These are phyloP conservation scores for Drosophila histrio DNA, from an alignment of 2,888 invertebrate species.

Conservation along the genomic window DNA sequence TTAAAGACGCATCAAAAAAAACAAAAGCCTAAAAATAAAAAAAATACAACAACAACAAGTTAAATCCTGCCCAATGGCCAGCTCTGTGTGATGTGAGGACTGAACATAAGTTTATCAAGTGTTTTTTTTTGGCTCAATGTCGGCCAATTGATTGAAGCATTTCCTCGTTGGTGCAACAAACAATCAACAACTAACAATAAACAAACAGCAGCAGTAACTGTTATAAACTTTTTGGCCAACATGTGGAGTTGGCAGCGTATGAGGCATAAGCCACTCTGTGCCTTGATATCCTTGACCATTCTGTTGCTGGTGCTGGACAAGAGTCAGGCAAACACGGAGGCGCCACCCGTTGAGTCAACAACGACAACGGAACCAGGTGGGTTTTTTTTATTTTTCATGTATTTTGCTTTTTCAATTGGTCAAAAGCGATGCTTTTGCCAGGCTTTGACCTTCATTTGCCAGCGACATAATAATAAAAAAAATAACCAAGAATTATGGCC, in stretches of 20 bases:
- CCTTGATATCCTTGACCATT: constrained; percentile 75
- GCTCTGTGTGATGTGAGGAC: constrained; percentile 5
- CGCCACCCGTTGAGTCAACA: constrained; percentile 61
- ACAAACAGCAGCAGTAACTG: constrained; percentile 11
- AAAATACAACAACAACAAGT: constrained; percentile 8
- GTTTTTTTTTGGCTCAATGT: constrained; percentile 48
- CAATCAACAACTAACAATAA: background rate
- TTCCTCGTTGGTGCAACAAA: constrained; percentile 33
- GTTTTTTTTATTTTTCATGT: constrained; percentile 9
- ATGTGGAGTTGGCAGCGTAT: constrained; percentile 74
- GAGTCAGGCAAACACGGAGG: constrained; percentile 74
- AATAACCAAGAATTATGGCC: constrained; percentile 39
- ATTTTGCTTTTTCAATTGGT: constrained; percentile 21
- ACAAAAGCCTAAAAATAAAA: constrained; percentile 9
- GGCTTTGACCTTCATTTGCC: constrained; percentile 49
- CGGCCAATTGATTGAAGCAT: constrained; percentile 50
- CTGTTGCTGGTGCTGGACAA: constrained; percentile 77
- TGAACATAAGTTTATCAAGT: constrained; percentile 34
- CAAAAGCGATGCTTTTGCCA: constrained; percentile 1
- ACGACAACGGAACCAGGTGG: constrained; percentile 82
- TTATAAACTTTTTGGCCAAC: constrained; percentile 43
- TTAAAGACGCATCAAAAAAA: constrained; percentile 41
- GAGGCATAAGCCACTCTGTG: constrained; percentile 80
- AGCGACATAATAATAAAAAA: constrained; percentile 1
- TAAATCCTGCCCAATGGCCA: constrained; percentile 24